Conservation (phyloP, 2,113 vertebrate genomes). For the Syngnathus scovelli region DNA sequence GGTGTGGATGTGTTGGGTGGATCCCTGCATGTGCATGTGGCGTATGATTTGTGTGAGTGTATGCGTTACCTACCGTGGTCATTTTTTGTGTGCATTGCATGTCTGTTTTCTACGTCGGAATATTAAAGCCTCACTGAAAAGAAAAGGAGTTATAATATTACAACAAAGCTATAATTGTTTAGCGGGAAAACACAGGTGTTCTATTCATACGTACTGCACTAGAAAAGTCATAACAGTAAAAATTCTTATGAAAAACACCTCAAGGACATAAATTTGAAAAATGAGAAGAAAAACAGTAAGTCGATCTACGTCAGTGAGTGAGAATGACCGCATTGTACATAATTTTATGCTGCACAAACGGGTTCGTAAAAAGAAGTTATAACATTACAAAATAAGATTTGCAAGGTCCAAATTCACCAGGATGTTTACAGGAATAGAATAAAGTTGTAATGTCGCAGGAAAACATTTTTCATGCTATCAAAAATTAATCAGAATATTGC, state of each 20-base stretch:
- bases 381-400: background rate
- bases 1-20: conserved; percentile 28
- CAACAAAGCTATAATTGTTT: background rate
- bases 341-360: background rate
- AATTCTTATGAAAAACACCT: background rate
- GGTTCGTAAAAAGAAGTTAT: background rate
- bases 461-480: background rate
- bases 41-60: conserved; percentile 13
- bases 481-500: background rate
- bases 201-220: background rate
- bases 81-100: conserved; percentile 10
- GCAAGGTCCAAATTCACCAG: too few species aligned
- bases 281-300: background rate
- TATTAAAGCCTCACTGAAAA: background rate
- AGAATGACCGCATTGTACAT: background rate
- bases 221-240: background rate
- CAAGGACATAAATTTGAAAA: background rate
- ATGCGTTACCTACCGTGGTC: background rate
- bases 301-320: background rate
- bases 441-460: background rate
- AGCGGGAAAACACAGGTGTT: too few species aligned
- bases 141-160: background rate
- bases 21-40: conserved; percentile 61
- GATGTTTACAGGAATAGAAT: background rate
- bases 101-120: conserved; percentile 57